Evolutionary conservation across 2,113 vertebrate genomes (phyloP).

Genomic region (Coryphaenoides rupestris): DNA sequence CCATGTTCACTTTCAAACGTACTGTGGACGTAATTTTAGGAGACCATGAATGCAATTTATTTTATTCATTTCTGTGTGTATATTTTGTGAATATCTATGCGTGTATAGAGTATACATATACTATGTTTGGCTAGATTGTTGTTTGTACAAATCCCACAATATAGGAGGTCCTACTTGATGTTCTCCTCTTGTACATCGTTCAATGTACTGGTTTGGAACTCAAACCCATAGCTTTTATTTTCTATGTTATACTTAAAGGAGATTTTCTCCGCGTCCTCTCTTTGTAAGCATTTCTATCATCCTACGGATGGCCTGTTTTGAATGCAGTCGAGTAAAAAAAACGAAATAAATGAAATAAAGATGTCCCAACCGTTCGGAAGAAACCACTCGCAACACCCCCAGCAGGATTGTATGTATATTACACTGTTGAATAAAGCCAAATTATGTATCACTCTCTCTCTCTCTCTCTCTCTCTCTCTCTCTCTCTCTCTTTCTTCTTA

Average conservation of each 20-base stretch:
- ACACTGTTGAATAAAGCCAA: conserved; percentile 53
- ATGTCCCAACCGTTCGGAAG: conserved; percentile 33
- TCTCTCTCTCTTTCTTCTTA: conserved; percentile 1
- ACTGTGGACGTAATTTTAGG: conserved; percentile 27
- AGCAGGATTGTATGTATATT: conserved; percentile 42
- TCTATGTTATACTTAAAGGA: conserved; percentile 34
- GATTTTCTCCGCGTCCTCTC: conserved; percentile 18
- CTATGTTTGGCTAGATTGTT: conserved; percentile 20
- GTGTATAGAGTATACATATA: conserved; percentile 16
- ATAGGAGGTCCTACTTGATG: conserved; percentile 38
- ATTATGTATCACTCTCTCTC: conserved; percentile 32
- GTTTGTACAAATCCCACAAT: conserved; percentile 29
- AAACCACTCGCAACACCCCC: conserved; percentile 24
- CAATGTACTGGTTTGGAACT: conserved; percentile 22
- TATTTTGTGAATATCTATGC: conserved; percentile 50
- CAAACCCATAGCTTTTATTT: conserved; percentile 24
- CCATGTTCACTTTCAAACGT: conserved; percentile 17
- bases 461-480: no score
- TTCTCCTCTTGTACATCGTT: conserved; percentile 25
- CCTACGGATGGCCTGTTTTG: conserved; percentile 27
- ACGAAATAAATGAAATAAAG: no score
- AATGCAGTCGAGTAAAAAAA: conserved; percentile 12
- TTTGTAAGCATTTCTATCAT: conserved; percentile 24
- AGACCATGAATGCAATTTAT: conserved; percentile 41
- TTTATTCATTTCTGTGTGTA: conserved; percentile 28